phyloP scores from a whole-genome alignment of 2,113 vertebrate genomes.

The Phalacrocorax pelagicus region DNA sequence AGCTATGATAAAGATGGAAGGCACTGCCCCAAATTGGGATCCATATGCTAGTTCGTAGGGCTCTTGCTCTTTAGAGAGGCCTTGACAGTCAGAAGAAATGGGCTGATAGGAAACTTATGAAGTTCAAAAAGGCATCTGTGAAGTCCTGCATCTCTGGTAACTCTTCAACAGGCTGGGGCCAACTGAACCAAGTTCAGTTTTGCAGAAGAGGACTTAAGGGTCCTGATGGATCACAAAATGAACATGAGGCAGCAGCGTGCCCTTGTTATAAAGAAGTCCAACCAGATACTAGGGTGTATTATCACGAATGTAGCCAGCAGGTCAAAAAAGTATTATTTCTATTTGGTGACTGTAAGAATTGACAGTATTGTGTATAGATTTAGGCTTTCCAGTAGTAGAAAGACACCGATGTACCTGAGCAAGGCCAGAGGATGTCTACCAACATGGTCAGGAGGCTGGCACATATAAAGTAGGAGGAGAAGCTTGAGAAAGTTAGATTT shows the following conservation, averaged over 20 bases:
- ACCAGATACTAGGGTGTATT: background rate
- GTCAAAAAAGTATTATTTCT: background rate
- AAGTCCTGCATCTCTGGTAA: background rate
- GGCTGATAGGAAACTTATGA: background rate
- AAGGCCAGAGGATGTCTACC: background rate
- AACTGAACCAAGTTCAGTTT: background rate
- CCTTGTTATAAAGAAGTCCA: background rate
- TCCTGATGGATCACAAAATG: background rate
- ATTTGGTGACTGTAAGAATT: background rate
- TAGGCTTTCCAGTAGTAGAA: background rate
- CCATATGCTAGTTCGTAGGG: background rate
- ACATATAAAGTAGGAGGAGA: background rate
- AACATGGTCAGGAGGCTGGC: background rate
- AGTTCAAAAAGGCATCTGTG: background rate
- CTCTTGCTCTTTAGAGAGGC: background rate
- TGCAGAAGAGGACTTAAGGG: background rate
- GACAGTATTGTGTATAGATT: background rate
- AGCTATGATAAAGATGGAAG: background rate
- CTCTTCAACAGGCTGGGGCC: background rate
- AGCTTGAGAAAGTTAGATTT: background rate
- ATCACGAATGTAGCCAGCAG: background rate
- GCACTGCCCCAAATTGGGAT: background rate
- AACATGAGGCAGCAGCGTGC: background rate
- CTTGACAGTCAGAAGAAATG: background rate
- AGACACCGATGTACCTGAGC: background rate